phyloP scores from a whole-genome alignment of 2,113 vertebrate species.

The Corythornis madagascariensis region DNA sequence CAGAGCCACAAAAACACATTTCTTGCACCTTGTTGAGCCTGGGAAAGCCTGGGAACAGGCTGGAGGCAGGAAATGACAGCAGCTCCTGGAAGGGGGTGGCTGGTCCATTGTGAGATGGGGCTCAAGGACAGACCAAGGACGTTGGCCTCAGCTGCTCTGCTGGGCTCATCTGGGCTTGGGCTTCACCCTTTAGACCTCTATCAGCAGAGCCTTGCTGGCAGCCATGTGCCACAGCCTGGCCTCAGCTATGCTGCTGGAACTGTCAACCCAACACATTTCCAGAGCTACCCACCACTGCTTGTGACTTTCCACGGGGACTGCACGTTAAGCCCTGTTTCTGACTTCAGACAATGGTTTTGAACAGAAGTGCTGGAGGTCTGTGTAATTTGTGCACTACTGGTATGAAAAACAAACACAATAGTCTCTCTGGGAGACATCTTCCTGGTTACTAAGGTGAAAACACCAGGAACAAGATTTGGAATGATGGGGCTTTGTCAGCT shows the following conservation, averaged over 20 bases:
- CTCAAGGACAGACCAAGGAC: background rate
- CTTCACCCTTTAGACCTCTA: background rate
- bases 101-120: background rate
- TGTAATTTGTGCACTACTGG: background rate
- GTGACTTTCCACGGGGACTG: background rate
- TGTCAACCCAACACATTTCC: background rate
- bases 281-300: background rate
- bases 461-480: background rate
- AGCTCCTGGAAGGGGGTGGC: background rate
- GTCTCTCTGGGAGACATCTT: background rate
- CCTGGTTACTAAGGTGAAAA: background rate
- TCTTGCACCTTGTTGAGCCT: background rate
- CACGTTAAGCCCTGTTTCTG: background rate
- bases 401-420: background rate
- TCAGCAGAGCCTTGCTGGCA: background rate
- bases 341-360: background rate
- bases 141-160: background rate
- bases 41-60: background rate
- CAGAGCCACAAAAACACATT: background rate
- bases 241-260: background rate
- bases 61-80: background rate
- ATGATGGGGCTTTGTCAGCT: background rate
- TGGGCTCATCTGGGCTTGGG: background rate
- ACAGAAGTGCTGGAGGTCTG: background rate
- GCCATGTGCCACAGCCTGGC: background rate